phyloP scores from a whole-genome alignment of 2,888 invertebrate species.

The Eutolmus rufibarbis region DNA sequence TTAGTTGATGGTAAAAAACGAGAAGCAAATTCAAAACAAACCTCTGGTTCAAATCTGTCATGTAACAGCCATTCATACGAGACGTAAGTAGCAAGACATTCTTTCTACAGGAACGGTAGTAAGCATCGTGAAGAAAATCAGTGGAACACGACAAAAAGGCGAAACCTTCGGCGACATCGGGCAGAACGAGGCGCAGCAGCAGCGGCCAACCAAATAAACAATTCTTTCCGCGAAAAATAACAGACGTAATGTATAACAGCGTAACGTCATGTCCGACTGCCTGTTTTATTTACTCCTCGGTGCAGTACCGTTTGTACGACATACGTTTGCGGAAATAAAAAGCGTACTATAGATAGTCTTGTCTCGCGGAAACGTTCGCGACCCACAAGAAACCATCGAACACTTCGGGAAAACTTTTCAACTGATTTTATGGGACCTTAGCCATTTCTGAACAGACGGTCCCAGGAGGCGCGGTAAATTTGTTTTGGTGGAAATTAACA shows the following conservation, averaged over 20 bases:
- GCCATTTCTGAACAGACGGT: background rate
- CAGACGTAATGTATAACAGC: conserved; percentile 26
- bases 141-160: background rate
- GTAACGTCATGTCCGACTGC: conserved; percentile 12
- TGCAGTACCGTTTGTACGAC: conserved; percentile 13
- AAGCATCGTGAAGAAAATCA: background rate
- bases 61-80: conserved; percentile 1
- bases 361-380: background rate
- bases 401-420: background rate
- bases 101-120: background rate
- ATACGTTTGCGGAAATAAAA: background rate
- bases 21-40: background rate
- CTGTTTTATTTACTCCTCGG: conserved; percentile 5
- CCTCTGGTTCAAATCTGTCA: conserved; percentile 1
- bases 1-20: background rate
- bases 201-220: background rate
- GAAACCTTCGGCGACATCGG: background rate
- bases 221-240: conserved; percentile 21
- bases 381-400: background rate
- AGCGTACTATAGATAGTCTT: background rate
- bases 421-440: background rate
- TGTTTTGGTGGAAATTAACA: background rate
- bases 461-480: background rate
- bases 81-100: background rate
- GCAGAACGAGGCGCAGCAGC: background rate